Conservation (phyloP, 2,888 invertebrate species). For the Scaptomyza caliginosa region DNA sequence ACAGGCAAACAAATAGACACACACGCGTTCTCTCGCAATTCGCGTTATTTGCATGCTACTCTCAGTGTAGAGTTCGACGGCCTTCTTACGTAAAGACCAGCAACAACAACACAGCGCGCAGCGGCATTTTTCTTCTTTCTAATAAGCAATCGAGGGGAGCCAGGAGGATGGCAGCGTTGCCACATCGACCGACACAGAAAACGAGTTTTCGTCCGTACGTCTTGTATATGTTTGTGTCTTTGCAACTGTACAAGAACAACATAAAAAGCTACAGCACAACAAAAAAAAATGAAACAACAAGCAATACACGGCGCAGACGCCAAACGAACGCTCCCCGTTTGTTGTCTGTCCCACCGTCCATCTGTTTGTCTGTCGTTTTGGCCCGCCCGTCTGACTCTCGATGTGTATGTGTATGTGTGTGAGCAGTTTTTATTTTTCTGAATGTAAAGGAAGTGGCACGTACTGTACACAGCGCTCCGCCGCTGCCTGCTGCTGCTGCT, state of each 20-base stretch:
- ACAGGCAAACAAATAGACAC: slow-evolving; percentile 18
- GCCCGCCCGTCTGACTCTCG: slow-evolving; percentile 32
- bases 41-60: slow-evolving; percentile 61
- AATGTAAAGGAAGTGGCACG: slow-evolving; percentile 79
- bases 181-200: slow-evolving; percentile 56
- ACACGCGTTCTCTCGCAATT: slow-evolving; percentile 28
- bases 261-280: slow-evolving; percentile 41
- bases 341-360: slow-evolving; percentile 29
- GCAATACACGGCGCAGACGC: slow-evolving; percentile 67
- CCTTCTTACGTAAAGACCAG: slow-evolving; percentile 75
- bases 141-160: slow-evolving; percentile 59
- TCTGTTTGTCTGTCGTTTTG: slow-evolving; percentile 47
- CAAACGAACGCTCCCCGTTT: slow-evolving; percentile 54
- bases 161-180: slow-evolving; percentile 54
- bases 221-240: slow-evolving; percentile 55
- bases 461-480: slow-evolving; percentile 71
- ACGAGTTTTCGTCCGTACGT: slow-evolving; percentile 53
- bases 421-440: slow-evolving; percentile 76
- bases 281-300: slow-evolving; percentile 40
- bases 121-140: slow-evolving; percentile 71
- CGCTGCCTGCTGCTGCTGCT: slow-evolving; percentile 37
- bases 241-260: slow-evolving; percentile 76
- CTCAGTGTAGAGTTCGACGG: slow-evolving; percentile 73
- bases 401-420: slow-evolving; percentile 21
- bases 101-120: slow-evolving; percentile 51